Percentiles rank a stretch among this genome's conserved stretches.
Evolutionary conservation across 2,113 vertebrate genomes (phyloP).

Genomic region (Hyaena hyaena): DNA sequence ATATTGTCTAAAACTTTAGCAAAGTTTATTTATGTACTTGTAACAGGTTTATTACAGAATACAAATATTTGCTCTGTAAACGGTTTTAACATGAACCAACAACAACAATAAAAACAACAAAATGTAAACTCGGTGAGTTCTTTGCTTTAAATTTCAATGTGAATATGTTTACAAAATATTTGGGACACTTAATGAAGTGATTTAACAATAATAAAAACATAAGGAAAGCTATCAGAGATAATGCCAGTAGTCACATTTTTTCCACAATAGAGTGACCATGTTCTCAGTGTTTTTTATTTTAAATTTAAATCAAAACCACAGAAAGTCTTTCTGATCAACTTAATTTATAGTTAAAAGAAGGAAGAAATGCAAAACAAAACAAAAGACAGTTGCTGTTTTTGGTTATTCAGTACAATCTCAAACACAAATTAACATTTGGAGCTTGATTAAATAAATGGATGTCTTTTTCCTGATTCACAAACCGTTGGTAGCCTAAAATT

Average conservation of each 20-base stretch:
- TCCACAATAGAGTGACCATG: neutral
- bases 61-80: neutral
- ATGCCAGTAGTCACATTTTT: neutral
- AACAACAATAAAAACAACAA: neutral
- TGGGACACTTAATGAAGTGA: neutral
- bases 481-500: neutral
- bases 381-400: neutral
- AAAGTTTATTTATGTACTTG: neutral
- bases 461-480: neutral
- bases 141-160: slow-evolving; percentile 39
- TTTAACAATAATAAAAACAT: neutral
- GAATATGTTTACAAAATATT: neutral
- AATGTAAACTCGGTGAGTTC: neutral
- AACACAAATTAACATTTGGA: slow-evolving; percentile 33
- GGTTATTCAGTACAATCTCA: neutral
- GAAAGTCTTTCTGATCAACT: slow-evolving; percentile 68
- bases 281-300: neutral
- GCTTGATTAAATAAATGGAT: neutral
- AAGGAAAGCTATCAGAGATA: neutral
- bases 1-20: neutral
- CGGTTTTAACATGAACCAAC: neutral
- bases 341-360: slow-evolving; percentile 48
- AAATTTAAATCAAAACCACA: slow-evolving; percentile 62
- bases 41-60: neutral
- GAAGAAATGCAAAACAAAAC: neutral